Conservation (phyloP, 1,140 invertebrate species). For the Coelopa frigida region DNA sequence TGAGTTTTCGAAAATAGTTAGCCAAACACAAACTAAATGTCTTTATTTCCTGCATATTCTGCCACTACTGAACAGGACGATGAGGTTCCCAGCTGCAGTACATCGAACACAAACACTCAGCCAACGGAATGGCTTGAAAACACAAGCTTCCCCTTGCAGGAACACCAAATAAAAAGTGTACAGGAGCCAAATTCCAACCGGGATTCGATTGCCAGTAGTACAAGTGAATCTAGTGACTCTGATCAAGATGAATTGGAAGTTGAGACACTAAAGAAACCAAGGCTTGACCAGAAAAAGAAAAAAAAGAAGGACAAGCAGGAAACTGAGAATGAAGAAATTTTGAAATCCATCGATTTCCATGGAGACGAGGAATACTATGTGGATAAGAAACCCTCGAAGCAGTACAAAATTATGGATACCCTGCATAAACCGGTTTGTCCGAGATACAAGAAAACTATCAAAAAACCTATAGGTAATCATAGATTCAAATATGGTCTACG, state of each 20-base stretch:
- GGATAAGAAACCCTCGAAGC: slow-evolving; percentile 46
- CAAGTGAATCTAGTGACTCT: not conserved
- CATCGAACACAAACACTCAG: not conserved
- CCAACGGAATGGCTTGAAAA: slow-evolving; percentile 8
- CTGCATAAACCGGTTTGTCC: slow-evolving; percentile 46
- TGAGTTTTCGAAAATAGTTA: no score
- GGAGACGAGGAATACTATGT: slow-evolving; percentile 49
- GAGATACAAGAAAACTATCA: slow-evolving; percentile 16
- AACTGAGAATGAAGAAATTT: not conserved
- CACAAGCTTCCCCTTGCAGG: slow-evolving; percentile 2
- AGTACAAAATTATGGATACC: slow-evolving; percentile 46
- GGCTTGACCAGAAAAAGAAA: slow-evolving; percentile 5
- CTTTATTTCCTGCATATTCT: slow-evolving; percentile 9
- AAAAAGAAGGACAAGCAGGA: not conserved
- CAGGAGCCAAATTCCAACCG: no score
- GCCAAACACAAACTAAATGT: slow-evolving; percentile 8
- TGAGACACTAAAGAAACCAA: not conserved
- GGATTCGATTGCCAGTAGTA: not conserved
- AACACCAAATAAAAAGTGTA: not conserved
- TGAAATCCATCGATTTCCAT: slow-evolving; percentile 28
- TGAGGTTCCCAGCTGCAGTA: not conserved
- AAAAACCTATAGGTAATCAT: not conserved
- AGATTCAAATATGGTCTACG: not conserved
- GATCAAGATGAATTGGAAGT: not conserved
- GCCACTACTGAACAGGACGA: not conserved